Conservation (phyloP, 1,140 invertebrate genomes). For the Macrosteles quadrilineatus region DNA sequence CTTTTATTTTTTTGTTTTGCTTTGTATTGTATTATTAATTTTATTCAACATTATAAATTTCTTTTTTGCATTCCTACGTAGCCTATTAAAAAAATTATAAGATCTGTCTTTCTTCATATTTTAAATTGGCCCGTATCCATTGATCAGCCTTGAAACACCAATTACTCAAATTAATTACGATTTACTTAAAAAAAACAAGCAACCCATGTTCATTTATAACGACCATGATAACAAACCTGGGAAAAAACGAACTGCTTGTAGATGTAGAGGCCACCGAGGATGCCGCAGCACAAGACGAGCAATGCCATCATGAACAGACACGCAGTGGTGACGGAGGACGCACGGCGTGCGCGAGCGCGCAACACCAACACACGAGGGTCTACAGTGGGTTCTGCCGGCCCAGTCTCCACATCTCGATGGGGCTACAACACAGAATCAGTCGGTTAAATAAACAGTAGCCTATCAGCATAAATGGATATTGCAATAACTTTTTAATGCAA, state of each 20-base stretch:
- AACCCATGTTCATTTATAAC: too few relatives aligned
- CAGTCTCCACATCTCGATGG: constrained; percentile 28
- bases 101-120: too few relatives aligned
- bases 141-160: too few relatives aligned
- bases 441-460: too few relatives aligned
- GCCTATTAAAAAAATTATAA: too few relatives aligned
- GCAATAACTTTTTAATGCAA: background rate
- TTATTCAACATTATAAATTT: too few relatives aligned
- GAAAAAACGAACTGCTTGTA: constrained; percentile 71
- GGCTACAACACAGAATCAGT: constrained; percentile 29
- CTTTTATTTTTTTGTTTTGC: too few relatives aligned
- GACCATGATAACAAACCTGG: constrained; percentile 50
- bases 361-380: constrained; percentile 45
- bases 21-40: too few relatives aligned
- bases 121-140: too few relatives aligned
- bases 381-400: constrained; percentile 27
- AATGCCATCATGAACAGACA: constrained; percentile 72
- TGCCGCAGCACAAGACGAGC: constrained; percentile 70
- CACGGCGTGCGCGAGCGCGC: constrained; percentile 54
- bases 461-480: background rate
- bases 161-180: too few relatives aligned
- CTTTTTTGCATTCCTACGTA: too few relatives aligned
- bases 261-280: constrained; percentile 73
- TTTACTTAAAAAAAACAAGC: too few relatives aligned
- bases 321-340: constrained; percentile 63